Evolutionary conservation across 2,888 invertebrate genomes (phyloP), one percentile per base, ranked within the genome.

Genomic region (Aquatica leii): DNA sequence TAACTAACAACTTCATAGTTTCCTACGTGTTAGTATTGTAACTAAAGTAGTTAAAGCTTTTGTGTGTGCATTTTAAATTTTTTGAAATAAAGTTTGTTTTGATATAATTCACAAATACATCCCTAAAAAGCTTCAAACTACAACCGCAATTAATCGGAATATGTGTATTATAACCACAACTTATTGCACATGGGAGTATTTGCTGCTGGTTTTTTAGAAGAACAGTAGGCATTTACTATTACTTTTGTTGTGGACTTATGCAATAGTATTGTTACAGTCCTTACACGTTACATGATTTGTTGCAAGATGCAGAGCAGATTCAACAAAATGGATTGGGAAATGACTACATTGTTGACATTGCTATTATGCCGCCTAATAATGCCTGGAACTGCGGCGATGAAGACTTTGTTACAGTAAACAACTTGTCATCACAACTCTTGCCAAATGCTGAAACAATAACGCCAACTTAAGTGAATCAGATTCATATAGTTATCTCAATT

Each of bases 401-500:
- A 46, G 46, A 46, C 18, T 6, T 46, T 4, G 46, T 14, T 3
- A 14, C 46, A 17, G 18, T 46, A 2, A n/a, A 46, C 11, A 46
- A 46, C 18, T 46, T 46, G 46, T 11, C 17, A 4, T 17, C 17
- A 14, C 46, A 46, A 18, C 46, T 46, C 11, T 17, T 14, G 18
- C 15, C 46, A 46, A 18, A 8, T 17, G 46, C 46, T 46, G 46
- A 46, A 46, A 46, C 17, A 46, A 18, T 46, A 46, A 46, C 18
- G 6, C 3, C 5, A 46, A 46, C n/a, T 40, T 40, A 14, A n/a
- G 40, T 40, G 40, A 40, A 2, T 40, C 40, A 40, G 9, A 8
- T 8, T 40, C 40, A 40, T n/a, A 40, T 40, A 40, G 40, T 40
- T n/a, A n/a, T n/a, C n/a, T n/a, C n/a, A 14, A 40, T 12, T 40